Evolutionary conservation across 2,797 vertebrate genomes (phyloP).

Genomic region (Danio choprae): DNA sequence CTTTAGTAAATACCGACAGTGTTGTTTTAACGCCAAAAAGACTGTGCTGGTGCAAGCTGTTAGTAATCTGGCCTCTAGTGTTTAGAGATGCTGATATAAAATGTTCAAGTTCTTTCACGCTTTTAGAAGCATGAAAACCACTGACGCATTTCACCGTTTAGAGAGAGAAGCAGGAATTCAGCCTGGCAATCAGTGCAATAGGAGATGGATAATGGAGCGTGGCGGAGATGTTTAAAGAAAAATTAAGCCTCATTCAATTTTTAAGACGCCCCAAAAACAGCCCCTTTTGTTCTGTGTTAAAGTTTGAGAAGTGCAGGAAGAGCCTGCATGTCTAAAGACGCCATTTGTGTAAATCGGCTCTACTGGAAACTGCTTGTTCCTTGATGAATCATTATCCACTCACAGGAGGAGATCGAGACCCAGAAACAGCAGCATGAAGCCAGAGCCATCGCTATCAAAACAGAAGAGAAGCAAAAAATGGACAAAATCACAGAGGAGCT

Average conservation of each 20-base stretch:
- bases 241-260: slow-evolving; percentile 56
- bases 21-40: too few relatives aligned
- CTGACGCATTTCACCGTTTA: slow-evolving; percentile 1
- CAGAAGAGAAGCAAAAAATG: slow-evolving; percentile 93
- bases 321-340: slow-evolving; percentile 35
- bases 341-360: slow-evolving; percentile 47
- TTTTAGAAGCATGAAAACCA: slow-evolving; percentile 22
- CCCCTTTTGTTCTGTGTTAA: slow-evolving; percentile 30
- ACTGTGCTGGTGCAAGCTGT: too few relatives aligned
- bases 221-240: slow-evolving; percentile 46
- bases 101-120: neutral
- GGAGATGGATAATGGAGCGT: slow-evolving; percentile 37
- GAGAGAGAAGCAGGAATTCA: slow-evolving; percentile 2
- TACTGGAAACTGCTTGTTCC: slow-evolving; percentile 26
- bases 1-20: too few relatives aligned
- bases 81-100: slow-evolving; percentile 20
- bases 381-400: slow-evolving; percentile 41
- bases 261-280: slow-evolving; percentile 24
- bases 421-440: slow-evolving; percentile 92
- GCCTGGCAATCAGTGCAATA: slow-evolving; percentile 27
- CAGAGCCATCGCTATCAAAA: slow-evolving; percentile 85
- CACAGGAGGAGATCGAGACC: slow-evolving; percentile 90
- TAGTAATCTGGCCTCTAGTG: too few relatives aligned
- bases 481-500: slow-evolving; percentile 93
- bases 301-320: slow-evolving; percentile 26